Evolutionary conservation across 2,888 invertebrate genomes (phyloP).

Genomic region (Pharmacophagus antenor): DNA sequence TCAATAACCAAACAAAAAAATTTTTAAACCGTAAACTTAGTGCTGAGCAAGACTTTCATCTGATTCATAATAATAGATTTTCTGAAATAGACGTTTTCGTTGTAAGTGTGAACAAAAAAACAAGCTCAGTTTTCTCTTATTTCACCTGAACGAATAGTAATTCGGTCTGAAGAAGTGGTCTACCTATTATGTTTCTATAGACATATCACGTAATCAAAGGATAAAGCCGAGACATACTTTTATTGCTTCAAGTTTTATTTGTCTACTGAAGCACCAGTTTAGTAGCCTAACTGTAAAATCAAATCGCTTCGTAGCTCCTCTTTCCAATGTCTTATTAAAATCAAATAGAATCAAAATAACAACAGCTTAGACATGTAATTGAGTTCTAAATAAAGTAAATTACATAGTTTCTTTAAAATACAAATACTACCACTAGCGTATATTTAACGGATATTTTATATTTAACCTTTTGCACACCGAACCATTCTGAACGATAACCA

Average conservation of each 20-base stretch:
- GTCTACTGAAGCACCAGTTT: background rate
- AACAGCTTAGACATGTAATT: background rate
- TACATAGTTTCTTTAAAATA: background rate
- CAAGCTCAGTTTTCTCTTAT: no score
- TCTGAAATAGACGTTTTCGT: no score
- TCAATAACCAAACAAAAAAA: no score
- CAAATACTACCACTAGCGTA: no score
- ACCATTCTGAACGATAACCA: no score
- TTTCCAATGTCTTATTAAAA: background rate
- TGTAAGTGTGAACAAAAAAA: no score
- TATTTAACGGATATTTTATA: no score
- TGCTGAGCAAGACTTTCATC: no score
- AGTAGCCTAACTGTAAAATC: background rate
- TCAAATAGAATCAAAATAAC: background rate
- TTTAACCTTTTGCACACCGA: no score
- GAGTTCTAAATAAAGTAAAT: background rate
- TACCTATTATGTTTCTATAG: background rate
- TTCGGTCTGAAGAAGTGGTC: background rate
- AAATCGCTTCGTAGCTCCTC: background rate
- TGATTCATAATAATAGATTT: no score
- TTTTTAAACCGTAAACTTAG: no score
- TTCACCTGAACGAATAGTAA: no score
- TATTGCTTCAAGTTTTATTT: background rate
- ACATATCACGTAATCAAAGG: background rate
- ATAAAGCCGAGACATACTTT: background rate